These are phyloP conservation scores for Meloidogyne hapla DNA, from an alignment of 1,140 invertebrate genomes.

Conservation along the genomic window DNA sequence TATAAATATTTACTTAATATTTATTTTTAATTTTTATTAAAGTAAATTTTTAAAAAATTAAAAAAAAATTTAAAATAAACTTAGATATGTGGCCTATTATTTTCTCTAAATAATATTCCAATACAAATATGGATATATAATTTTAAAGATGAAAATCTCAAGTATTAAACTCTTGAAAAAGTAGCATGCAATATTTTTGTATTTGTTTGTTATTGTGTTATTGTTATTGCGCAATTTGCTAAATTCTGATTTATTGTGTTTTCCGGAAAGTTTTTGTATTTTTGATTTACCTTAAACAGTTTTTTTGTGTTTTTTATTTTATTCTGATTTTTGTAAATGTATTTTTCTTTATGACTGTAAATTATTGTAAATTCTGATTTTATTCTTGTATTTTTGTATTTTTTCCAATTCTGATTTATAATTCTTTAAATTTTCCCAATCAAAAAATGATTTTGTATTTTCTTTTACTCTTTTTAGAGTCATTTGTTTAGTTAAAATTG, in stretches of 20 bases:
- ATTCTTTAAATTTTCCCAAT: not conserved
- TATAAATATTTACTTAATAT: not conserved
- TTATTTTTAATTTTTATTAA: not conserved
- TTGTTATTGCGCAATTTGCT: not conserved
- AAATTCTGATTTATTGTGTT: not conserved
- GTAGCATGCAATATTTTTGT: not conserved
- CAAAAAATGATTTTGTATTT: not conserved
- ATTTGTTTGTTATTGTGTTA: not conserved
- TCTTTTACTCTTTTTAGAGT: no score
- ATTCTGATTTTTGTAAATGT: not conserved
- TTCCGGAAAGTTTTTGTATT: not conserved
- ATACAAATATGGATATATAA: not conserved
- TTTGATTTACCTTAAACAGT: no score
- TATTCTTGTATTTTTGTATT: not conserved
- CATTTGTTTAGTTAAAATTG: slow-evolving; percentile 1
- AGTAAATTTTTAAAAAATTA: not conserved
- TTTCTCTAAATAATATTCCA: not conserved
- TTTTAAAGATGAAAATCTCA: not conserved
- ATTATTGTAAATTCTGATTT: not conserved
- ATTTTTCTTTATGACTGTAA: no score
- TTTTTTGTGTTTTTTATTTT: not conserved
- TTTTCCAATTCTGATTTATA: no score
- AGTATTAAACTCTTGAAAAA: not conserved
- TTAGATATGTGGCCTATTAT: not conserved
- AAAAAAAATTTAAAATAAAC: not conserved